phyloP scores from a whole-genome alignment of 2,113 vertebrate species.

The Gallinago jamesoni region DNA sequence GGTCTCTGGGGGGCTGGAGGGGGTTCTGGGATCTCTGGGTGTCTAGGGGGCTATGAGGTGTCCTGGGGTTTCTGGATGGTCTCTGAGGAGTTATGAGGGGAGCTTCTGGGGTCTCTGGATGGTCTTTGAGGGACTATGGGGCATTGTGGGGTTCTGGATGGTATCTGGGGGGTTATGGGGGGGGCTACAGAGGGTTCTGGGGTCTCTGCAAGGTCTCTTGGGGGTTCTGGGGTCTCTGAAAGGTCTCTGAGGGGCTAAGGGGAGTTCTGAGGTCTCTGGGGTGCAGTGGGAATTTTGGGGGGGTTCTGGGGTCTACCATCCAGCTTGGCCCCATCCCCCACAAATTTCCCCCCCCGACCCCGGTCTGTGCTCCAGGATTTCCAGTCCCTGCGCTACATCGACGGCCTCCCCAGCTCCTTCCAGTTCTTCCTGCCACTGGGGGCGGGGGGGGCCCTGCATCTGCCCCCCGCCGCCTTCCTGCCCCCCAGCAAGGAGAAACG shows the following conservation, averaged over 20 bases:
- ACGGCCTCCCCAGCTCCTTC: slow-evolving; percentile 84
- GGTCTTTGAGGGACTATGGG: too few relatives aligned
- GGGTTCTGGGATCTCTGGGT: background rate
- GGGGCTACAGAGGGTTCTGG: background rate
- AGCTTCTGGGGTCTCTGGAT: background rate
- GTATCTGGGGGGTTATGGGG: too few relatives aligned
- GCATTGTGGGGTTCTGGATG: background rate
- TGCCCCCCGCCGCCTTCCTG: slow-evolving; percentile 90
- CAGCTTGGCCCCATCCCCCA: rapidly evolving
- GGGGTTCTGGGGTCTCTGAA: background rate
- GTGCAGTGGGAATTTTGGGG: too few relatives aligned
- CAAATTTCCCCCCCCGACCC: too few relatives aligned
- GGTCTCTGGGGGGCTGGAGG: background rate
- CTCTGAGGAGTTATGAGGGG: too few relatives aligned
- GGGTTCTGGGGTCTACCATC: background rate
- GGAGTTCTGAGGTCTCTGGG: background rate
- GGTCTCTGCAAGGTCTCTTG: background rate
- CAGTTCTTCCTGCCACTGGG: slow-evolving; percentile 93
- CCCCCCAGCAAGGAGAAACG: slow-evolving; percentile 84
- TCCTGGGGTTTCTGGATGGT: background rate
- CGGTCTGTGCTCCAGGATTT: slow-evolving; percentile 75
- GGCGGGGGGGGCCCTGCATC: slow-evolving; percentile 83
- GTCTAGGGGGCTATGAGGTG: too few relatives aligned
- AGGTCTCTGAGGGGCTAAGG: background rate
- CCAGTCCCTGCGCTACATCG: slow-evolving; percentile 80